Evolutionary conservation across 2,888 invertebrate genomes (phyloP).

Genomic region (Sicus ferrugineus): DNA sequence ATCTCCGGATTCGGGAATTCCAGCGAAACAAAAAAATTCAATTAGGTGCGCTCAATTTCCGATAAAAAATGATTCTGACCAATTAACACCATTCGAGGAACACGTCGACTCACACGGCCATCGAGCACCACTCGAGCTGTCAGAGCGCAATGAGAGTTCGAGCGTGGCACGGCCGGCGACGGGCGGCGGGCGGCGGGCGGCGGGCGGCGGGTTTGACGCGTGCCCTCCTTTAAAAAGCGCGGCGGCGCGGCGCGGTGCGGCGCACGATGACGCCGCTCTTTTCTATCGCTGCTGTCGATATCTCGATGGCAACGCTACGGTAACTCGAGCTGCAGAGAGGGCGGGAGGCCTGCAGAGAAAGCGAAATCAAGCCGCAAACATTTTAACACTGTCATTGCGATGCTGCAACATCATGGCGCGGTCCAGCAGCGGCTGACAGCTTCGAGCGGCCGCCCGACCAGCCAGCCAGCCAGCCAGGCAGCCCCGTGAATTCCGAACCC

Average conservation of each 20-base stretch:
- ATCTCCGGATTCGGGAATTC: background rate
- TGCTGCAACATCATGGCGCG: slow-evolving; percentile 50
- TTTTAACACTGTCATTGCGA: slow-evolving; percentile 50
- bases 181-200: too few relatives aligned
- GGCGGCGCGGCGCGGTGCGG: too few relatives aligned
- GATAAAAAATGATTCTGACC: slow-evolving; percentile 28
- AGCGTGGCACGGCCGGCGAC: too few relatives aligned
- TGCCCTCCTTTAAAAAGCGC: slow-evolving; percentile 42
- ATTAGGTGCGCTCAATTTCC: slow-evolving; percentile 23
- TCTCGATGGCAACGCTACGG: background rate
- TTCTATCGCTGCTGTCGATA: background rate
- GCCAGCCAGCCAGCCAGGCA: background rate
- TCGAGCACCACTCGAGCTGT: slow-evolving; percentile 22
- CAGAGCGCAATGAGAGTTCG: slow-evolving; percentile 23
- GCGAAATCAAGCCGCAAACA: slow-evolving; percentile 11
- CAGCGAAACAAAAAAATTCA: background rate
- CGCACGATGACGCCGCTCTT: slow-evolving; percentile 11
- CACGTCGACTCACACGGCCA: slow-evolving; percentile 17
- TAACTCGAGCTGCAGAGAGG: background rate
- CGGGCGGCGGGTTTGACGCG: slow-evolving; percentile 41
- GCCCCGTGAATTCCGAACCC: background rate
- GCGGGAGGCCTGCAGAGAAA: background rate
- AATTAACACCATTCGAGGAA: slow-evolving; percentile 27
- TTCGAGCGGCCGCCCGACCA: background rate
- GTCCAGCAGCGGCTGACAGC: slow-evolving; percentile 25